Evolutionary conservation across 2,888 invertebrate genomes (phyloP).

Genomic region (Pharmacophagus antenor): DNA sequence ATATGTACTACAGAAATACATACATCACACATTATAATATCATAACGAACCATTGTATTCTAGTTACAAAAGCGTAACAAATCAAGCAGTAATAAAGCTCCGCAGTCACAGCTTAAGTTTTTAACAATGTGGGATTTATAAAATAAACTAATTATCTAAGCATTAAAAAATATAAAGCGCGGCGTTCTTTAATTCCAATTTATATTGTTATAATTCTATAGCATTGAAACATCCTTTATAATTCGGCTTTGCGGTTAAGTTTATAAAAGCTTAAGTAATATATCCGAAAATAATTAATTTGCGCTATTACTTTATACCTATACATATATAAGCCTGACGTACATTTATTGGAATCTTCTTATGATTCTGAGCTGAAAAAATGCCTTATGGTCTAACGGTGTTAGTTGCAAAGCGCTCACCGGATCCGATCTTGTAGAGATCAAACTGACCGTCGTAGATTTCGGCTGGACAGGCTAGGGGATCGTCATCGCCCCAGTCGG

Average conservation of each 20-base stretch:
- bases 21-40: background rate
- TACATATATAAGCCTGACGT: background rate
- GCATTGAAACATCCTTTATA: background rate
- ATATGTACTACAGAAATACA: background rate
- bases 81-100: slow-evolving; percentile 11
- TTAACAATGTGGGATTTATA: background rate
- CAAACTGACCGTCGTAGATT: slow-evolving; percentile 91
- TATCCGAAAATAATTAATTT: background rate
- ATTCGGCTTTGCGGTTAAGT: background rate
- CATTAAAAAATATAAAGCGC: slow-evolving; percentile 2
- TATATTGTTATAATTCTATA: background rate
- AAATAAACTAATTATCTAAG: background rate
- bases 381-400: slow-evolving; percentile 37
- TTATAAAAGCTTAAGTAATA: slow-evolving; percentile 1
- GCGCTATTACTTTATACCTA: background rate
- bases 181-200: background rate
- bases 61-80: slow-evolving; percentile 12
- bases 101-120: background rate
- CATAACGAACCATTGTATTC: background rate
- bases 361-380: slow-evolving; percentile 5
- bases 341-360: background rate
- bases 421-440: slow-evolving; percentile 90
- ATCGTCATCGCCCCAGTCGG: slow-evolving; percentile 90
- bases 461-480: slow-evolving; percentile 90
- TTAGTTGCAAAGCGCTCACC: slow-evolving; percentile 82